Conservation (phyloP, 2,113 vertebrate genomes). For the Cepphus grylle region DNA sequence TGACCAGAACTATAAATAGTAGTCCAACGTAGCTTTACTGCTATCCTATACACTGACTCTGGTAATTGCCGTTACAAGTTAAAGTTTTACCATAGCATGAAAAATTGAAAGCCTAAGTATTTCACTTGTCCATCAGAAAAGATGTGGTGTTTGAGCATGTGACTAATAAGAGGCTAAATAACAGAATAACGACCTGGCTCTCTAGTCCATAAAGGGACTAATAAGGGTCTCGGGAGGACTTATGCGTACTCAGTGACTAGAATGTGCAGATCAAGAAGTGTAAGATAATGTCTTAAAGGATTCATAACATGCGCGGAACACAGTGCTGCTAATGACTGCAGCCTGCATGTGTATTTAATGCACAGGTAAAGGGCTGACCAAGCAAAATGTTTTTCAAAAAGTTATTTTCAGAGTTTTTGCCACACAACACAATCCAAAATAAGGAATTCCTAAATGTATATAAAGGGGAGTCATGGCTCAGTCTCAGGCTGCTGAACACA, state of each 20-base stretch:
- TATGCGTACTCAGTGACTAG: not conserved
- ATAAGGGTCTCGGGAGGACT: not conserved
- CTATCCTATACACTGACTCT: not conserved
- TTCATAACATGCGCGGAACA: not conserved
- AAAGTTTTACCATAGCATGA: not conserved
- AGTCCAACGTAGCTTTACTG: not conserved
- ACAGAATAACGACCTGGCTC: not conserved
- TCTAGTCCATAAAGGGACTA: not conserved
- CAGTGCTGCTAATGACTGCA: not conserved
- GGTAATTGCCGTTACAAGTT: not conserved
- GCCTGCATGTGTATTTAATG: not conserved
- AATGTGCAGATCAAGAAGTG: not conserved
- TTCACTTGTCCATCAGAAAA: not conserved
- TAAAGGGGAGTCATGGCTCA: not conserved
- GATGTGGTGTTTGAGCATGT: not conserved
- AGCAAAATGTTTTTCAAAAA: not conserved
- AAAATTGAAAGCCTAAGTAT: not conserved
- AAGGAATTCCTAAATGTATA: not conserved
- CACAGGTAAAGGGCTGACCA: not conserved
- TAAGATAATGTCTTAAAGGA: not conserved
- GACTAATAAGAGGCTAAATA: not conserved
- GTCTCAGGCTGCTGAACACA: not conserved
- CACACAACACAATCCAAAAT: not conserved
- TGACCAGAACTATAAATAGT: not conserved
- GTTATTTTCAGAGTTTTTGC: not conserved